phyloP scores from a whole-genome alignment of 1,140 invertebrate genomes.

The Sycobia sp. region DNA sequence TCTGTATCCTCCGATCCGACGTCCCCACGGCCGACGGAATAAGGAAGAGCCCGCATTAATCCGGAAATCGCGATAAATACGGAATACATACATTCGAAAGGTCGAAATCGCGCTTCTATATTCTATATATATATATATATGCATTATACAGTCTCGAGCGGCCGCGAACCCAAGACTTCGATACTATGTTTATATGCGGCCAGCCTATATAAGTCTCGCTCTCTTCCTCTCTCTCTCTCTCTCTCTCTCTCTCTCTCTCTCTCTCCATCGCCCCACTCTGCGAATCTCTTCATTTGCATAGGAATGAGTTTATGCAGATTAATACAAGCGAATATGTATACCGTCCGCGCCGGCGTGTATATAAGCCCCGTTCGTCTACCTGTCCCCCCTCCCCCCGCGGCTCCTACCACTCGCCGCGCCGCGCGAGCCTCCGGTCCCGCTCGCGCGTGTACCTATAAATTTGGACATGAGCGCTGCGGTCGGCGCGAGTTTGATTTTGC shows the following conservation, averaged over 20 bases:
- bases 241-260: not conserved
- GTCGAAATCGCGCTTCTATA: not conserved
- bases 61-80: conserved; percentile 17
- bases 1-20: no score
- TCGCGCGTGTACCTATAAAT: conserved; percentile 25
- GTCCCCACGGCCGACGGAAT: no score
- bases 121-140: no score
- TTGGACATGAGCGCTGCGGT: conserved; percentile 4
- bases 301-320: conserved; percentile 63
- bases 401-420: no score
- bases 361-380: not conserved
- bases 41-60: no score
- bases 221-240: no score
- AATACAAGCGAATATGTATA: conserved; percentile 53
- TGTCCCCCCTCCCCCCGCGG: no score
- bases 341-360: not conserved
- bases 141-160: no score
- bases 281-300: conserved; percentile 60
- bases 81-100: not conserved
- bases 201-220: no score
- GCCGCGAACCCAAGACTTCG: no score
- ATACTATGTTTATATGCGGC: no score
- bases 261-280: not conserved
- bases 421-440: not conserved
- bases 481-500: no score